These are phyloP conservation scores for Aspidiotus destructor DNA, from an alignment of 2,888 invertebrate species.

Conservation along the genomic window DNA sequence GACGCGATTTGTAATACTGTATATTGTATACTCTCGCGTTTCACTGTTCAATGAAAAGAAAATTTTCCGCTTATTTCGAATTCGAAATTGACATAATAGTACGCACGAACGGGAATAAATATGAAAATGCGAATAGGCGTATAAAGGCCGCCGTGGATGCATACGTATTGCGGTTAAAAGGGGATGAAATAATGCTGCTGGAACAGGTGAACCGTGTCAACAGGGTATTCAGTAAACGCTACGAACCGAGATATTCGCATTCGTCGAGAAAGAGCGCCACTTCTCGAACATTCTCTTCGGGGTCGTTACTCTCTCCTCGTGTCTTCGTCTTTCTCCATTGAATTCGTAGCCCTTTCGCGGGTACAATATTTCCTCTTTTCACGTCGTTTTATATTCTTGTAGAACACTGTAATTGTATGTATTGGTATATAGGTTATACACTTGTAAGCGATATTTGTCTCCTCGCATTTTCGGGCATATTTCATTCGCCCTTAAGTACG, in stretches of 20 bases:
- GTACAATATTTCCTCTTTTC: too few relatives aligned
- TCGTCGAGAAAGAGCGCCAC: slow-evolving; percentile 5
- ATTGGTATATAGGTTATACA: too few relatives aligned
- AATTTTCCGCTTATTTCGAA: slow-evolving; percentile 1
- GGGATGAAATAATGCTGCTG: slow-evolving; percentile 26
- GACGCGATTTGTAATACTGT: too few relatives aligned
- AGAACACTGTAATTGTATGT: too few relatives aligned
- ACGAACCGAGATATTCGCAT: slow-evolving; percentile 18
- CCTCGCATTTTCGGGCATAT: too few relatives aligned
- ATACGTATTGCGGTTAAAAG: slow-evolving; percentile 29
- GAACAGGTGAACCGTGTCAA: slow-evolving; percentile 32
- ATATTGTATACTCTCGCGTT: too few relatives aligned
- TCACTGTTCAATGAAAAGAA: neutral
- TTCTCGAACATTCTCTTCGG: slow-evolving; percentile 5
- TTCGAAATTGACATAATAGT: slow-evolving; percentile 12
- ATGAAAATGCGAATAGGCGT: slow-evolving; percentile 13
- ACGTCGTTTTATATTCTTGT: too few relatives aligned
- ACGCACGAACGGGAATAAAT: slow-evolving; percentile 14
- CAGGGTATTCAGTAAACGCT: slow-evolving; percentile 27
- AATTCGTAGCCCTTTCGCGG: too few relatives aligned
- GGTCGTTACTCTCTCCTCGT: slow-evolving; percentile 11
- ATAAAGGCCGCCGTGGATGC: slow-evolving; percentile 8
- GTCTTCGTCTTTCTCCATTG: neutral
- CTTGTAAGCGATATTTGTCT: too few relatives aligned
- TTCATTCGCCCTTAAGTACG: too few relatives aligned